Evolutionary conservation across 2,888 invertebrate species (phyloP).

Genomic region (Laothoe populi): DNA sequence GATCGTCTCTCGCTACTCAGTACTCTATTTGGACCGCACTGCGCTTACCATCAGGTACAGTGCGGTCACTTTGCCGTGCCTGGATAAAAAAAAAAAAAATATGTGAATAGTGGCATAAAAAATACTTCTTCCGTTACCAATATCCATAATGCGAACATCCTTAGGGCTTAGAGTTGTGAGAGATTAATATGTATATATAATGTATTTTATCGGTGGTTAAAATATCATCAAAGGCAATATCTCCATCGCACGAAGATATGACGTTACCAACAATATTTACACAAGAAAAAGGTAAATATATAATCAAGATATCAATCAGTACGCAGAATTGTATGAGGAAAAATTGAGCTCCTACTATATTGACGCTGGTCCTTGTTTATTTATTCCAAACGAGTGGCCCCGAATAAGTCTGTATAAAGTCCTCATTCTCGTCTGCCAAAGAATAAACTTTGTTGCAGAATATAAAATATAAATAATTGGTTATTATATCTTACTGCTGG

Average conservation of each 20-base stretch:
- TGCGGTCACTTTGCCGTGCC: too few species aligned
- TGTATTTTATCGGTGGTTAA: neutral
- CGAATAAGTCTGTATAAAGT: conserved; percentile 71
- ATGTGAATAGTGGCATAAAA: too few species aligned
- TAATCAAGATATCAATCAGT: conserved; percentile 67
- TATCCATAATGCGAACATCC: too few species aligned
- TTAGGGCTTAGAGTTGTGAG: too few species aligned
- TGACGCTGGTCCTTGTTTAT: conserved; percentile 65
- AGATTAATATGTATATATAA: neutral
- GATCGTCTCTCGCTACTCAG: too few species aligned
- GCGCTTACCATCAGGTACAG: too few species aligned
- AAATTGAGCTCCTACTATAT: conserved; percentile 62
- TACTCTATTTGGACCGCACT: too few species aligned
- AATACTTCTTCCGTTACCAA: too few species aligned
- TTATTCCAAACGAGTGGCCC: conserved; percentile 72
- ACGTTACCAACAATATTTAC: conserved; percentile 3
- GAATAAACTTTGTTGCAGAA: conserved; percentile 34
- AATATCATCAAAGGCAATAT: conserved; percentile 3
- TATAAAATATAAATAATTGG: conserved; percentile 28
- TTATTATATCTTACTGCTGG: too few species aligned
- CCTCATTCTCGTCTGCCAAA: conserved; percentile 49
- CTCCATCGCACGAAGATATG: neutral
- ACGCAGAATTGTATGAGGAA: conserved; percentile 62
- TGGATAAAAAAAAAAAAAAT: too few species aligned
- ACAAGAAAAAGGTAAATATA: conserved; percentile 50